Conservation (phyloP, 2,797 vertebrate genomes). For the Macropodus opercularis region DNA sequence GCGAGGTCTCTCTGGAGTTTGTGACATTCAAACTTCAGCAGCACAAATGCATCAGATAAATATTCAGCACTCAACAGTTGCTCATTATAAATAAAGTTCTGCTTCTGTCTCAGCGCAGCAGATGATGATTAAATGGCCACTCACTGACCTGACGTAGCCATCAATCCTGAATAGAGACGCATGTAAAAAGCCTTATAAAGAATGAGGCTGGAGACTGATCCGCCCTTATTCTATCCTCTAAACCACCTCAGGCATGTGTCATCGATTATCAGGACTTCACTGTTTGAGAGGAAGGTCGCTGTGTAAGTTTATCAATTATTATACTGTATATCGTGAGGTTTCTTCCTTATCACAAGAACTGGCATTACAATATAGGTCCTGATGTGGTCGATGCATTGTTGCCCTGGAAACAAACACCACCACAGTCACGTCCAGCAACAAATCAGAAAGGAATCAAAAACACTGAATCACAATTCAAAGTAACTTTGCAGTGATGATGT, state of each 20-base stretch:
- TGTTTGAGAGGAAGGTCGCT: background rate
- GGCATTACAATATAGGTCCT: too few relatives aligned
- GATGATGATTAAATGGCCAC: slow-evolving; percentile 32
- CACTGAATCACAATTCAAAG: too few relatives aligned
- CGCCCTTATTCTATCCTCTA: slow-evolving; percentile 1
- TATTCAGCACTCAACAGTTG: slow-evolving; percentile 6
- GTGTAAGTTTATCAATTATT: background rate
- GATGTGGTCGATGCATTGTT: too few relatives aligned
- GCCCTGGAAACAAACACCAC: too few relatives aligned
- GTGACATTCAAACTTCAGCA: slow-evolving; percentile 44
- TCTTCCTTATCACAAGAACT: too few relatives aligned
- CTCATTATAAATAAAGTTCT: slow-evolving; percentile 3
- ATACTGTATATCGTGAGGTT: too few relatives aligned
- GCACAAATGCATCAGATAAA: slow-evolving; percentile 34
- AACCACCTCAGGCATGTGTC: background rate
- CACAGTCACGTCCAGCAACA: too few relatives aligned
- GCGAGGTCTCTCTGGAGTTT: slow-evolving; percentile 16
- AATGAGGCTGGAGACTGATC: slow-evolving; percentile 2
- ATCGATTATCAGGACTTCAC: background rate
- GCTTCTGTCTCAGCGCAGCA: slow-evolving; percentile 5
- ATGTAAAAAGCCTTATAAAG: background rate
- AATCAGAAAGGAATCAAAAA: too few relatives aligned
- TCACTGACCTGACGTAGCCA: slow-evolving; percentile 13
- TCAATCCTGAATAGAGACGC: slow-evolving; percentile 24
- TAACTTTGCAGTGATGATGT: too few relatives aligned